Evolutionary conservation across 2,797 vertebrate genomes (phyloP).

Genomic region (Esox lucius): DNA sequence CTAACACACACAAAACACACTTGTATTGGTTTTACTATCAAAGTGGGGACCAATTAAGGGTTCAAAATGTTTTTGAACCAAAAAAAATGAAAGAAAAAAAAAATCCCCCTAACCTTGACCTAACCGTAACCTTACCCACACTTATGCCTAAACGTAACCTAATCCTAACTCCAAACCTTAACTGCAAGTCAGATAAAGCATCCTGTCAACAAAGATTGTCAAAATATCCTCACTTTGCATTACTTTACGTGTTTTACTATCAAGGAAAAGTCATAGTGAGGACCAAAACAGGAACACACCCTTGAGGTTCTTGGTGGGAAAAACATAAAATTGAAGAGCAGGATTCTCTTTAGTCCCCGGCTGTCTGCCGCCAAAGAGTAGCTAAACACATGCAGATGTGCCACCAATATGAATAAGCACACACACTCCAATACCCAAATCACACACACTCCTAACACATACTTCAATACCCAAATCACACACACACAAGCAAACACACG

Average conservation of each 20-base stretch:
- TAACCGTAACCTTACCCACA: too few relatives aligned
- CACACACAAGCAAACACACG: conserved; percentile 14
- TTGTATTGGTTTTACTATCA: neutral
- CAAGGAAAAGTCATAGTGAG: too few relatives aligned
- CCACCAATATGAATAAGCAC: conserved; percentile 62
- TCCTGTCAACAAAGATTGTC: too few relatives aligned
- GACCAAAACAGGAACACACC: conserved; percentile 12
- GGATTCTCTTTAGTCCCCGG: conserved; percentile 61
- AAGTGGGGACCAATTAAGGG: conserved; percentile 13
- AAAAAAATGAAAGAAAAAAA: too few relatives aligned
- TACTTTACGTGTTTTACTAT: too few relatives aligned
- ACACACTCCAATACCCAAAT: conserved; percentile 29
- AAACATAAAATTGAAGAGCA: conserved; percentile 70
- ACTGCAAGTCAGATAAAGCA: too few relatives aligned
- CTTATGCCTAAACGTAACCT: too few relatives aligned
- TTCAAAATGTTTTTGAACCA: too few relatives aligned
- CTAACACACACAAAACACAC: conserved; percentile 15
- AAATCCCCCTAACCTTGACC: too few relatives aligned
- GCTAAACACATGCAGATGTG: conserved; percentile 74
- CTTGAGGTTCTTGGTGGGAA: conserved; percentile 67
- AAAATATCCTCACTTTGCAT: too few relatives aligned
- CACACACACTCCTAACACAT: conserved; percentile 6
- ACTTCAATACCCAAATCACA: conserved; percentile 34
- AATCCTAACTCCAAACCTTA: too few relatives aligned
- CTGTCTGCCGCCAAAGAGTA: conserved; percentile 68